Conservation (phyloP, 2,888 invertebrate genomes). For the Chloroclystis v-ata region DNA sequence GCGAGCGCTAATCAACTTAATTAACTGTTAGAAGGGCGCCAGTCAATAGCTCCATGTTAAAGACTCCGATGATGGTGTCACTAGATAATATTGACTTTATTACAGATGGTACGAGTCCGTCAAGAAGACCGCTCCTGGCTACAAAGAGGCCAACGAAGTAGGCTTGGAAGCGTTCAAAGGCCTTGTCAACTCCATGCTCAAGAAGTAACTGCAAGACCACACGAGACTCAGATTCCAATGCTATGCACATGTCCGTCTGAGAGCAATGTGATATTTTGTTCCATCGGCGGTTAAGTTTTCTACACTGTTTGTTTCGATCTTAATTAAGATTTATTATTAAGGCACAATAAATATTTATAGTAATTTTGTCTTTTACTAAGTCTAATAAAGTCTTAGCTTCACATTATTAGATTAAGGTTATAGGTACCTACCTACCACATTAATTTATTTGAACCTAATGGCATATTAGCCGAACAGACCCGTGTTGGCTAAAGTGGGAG, state of each 20-base stretch:
- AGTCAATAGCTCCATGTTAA: no score
- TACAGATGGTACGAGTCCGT: constrained; percentile 68
- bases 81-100: no score
- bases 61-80: no score
- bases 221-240: constrained; percentile 24
- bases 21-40: no score
- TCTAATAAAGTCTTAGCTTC: no score
- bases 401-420: not conserved
- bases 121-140: constrained; percentile 63
- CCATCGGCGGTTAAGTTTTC: constrained; percentile 18
- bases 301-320: constrained; percentile 41
- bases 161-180: constrained; percentile 76
- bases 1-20: no score
- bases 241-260: not conserved
- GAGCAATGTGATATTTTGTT: not conserved
- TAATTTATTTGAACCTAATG: no score
- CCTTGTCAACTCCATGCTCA: constrained; percentile 60
- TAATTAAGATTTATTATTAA: constrained; percentile 46
- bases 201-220: constrained; percentile 48
- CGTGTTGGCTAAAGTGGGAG: no score
- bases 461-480: no score
- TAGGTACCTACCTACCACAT: no score
- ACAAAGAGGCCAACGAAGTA: constrained; percentile 77
- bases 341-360: constrained; percentile 51
- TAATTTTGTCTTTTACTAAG: not conserved